Conservation (phyloP, 2,797 vertebrate genomes). For the Anguilla pacifica region DNA sequence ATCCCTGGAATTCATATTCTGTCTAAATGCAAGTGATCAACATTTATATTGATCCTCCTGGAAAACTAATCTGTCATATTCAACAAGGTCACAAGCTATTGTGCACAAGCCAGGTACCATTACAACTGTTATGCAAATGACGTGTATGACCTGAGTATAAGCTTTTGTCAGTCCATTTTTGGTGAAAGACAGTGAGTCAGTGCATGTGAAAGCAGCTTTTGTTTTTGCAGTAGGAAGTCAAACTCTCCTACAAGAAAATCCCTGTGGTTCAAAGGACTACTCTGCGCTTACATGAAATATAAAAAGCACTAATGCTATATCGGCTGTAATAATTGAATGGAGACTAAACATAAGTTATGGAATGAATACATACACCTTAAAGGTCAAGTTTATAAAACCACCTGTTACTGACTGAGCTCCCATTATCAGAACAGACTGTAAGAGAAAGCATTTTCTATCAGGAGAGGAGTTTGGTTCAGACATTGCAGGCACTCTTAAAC, state of each 20-base stretch:
- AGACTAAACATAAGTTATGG: slow-evolving; percentile 13
- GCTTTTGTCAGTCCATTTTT: neutral
- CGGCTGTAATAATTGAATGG: neutral
- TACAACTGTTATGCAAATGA: neutral
- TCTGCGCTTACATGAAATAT: neutral
- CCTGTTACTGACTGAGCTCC: neutral
- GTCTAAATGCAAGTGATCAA: neutral
- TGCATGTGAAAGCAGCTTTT: neutral
- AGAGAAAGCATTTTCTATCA: neutral
- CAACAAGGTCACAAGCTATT: neutral
- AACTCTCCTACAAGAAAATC: neutral
- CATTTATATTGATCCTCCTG: neutral
- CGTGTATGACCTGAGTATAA: neutral
- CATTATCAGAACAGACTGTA: neutral
- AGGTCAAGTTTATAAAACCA: neutral
- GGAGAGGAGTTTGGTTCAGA: neutral
- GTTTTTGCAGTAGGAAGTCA: neutral
- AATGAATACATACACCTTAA: neutral
- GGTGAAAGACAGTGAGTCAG: neutral
- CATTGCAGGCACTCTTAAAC: neutral
- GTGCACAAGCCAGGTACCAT: neutral
- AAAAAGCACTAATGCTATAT: neutral
- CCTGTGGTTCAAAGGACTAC: neutral
- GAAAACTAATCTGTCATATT: neutral
- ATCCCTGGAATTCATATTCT: neutral